Conservation (phyloP, 2,113 vertebrate species). For the Egretta garzetta region DNA sequence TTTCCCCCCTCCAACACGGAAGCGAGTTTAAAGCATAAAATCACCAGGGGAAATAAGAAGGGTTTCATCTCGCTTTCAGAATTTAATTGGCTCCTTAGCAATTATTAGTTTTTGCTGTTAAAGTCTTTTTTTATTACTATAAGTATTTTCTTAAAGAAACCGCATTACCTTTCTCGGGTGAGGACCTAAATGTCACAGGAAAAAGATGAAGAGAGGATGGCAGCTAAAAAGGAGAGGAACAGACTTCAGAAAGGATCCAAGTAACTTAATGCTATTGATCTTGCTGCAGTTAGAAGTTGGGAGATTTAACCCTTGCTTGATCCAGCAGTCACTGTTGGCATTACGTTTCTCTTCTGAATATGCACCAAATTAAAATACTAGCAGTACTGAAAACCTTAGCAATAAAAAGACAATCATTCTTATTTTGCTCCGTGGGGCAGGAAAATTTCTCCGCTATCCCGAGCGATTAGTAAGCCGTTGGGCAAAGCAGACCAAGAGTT, state of each 20-base stretch:
- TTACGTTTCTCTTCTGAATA: background rate
- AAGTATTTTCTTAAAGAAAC: constrained; percentile 99
- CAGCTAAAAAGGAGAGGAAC: constrained; percentile 52
- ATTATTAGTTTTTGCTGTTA: constrained; percentile 99
- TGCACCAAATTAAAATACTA: background rate
- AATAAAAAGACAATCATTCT: background rate
- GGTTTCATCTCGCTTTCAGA: constrained; percentile 99
- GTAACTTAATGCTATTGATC: constrained; percentile 71
- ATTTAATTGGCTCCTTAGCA: constrained; percentile 99
- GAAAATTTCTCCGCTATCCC: background rate
- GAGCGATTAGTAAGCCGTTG: background rate
- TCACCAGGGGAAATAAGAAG: constrained; percentile 99
- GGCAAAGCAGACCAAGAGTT: background rate
- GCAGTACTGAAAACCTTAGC: background rate
- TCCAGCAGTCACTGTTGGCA: background rate
- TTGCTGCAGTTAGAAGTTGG: constrained; percentile 60
- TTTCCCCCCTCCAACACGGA: constrained; percentile 85
- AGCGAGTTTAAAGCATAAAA: constrained; percentile 99
- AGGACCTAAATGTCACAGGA: constrained; percentile 74
- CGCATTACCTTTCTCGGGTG: constrained; percentile 79
- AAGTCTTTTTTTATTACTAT: constrained; percentile 98
- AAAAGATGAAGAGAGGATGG: constrained; percentile 63
- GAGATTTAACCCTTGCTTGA: constrained; percentile 66
- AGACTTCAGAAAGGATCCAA: constrained; percentile 68
- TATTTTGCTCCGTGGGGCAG: background rate